phyloP scores from a whole-genome alignment of 1,140 invertebrate genomes.

The Nebria ingens region DNA sequence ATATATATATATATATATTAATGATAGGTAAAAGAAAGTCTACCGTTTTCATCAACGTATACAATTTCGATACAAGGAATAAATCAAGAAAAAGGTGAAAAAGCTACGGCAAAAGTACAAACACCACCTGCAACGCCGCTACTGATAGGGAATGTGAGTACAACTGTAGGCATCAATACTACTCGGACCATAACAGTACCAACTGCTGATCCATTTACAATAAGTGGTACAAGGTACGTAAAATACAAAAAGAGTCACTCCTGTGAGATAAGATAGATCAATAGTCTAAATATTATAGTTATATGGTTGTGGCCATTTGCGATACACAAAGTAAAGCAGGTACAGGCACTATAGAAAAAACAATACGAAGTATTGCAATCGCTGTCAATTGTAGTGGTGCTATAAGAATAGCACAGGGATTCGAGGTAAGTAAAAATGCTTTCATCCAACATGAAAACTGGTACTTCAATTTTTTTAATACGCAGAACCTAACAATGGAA shows the following conservation, averaged over 20 bases:
- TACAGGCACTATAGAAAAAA: not conserved
- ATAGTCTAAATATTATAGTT: not conserved
- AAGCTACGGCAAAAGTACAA: not conserved
- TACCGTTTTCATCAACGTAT: not conserved
- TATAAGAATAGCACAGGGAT: no score
- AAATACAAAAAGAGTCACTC: not conserved
- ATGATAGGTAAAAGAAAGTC: not conserved
- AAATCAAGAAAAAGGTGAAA: not conserved
- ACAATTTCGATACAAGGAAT: not conserved
- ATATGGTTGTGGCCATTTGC: not conserved
- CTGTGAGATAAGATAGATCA: not conserved
- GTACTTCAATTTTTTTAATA: no score
- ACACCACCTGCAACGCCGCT: not conserved
- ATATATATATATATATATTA: not conserved
- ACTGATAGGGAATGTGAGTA: not conserved
- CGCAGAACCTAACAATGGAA: no score
- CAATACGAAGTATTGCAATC: not conserved
- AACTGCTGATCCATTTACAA: not conserved
- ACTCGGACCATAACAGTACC: not conserved
- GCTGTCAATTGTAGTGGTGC: no score
- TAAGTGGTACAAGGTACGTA: not conserved
- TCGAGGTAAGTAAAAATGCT: no score
- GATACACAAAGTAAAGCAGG: not conserved
- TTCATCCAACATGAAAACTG: no score
- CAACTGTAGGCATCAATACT: not conserved